These are phyloP conservation scores for Trachelipus rathkii DNA, from an alignment of 1,140 invertebrate genomes.

Conservation along the genomic window DNA sequence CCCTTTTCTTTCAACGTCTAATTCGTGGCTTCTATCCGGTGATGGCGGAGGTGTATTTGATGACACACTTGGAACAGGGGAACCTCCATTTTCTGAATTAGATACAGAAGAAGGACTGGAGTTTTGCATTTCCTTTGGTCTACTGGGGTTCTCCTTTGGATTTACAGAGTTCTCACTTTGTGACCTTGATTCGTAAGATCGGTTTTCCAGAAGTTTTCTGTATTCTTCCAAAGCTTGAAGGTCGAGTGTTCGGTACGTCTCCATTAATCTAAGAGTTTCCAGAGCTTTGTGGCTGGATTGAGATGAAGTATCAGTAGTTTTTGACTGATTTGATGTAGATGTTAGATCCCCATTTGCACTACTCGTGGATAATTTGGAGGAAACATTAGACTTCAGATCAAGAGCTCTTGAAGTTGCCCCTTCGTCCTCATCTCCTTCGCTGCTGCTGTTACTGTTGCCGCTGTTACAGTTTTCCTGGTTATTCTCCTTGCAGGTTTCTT, in stretches of 20 bases:
- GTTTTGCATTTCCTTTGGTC: background rate
- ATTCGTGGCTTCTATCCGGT: background rate
- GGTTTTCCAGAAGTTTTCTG: conserved; percentile 14
- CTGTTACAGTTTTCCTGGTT: background rate
- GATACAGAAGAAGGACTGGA: background rate
- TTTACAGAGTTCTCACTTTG: background rate
- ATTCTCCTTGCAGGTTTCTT: background rate
- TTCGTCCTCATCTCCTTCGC: background rate
- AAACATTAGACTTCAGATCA: background rate
- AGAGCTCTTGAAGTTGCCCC: background rate
- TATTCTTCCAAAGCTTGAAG: conserved; percentile 26
- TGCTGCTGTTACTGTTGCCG: background rate
- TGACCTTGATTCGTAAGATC: background rate
- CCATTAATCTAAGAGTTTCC: conserved; percentile 7
- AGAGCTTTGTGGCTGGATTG: conserved; percentile 1
- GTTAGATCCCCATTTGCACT: background rate
- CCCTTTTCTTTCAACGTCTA: too few species aligned
- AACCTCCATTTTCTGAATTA: background rate
- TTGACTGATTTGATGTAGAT: background rate
- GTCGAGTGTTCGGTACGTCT: conserved; percentile 16
- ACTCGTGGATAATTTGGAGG: background rate
- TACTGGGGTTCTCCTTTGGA: background rate
- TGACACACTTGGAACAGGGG: background rate
- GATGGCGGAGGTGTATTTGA: background rate
- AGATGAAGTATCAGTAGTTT: background rate